Base-by-base conservation (phyloP, 2,113 vertebrate genomes). In the Otolemur garnettii region DNA sequence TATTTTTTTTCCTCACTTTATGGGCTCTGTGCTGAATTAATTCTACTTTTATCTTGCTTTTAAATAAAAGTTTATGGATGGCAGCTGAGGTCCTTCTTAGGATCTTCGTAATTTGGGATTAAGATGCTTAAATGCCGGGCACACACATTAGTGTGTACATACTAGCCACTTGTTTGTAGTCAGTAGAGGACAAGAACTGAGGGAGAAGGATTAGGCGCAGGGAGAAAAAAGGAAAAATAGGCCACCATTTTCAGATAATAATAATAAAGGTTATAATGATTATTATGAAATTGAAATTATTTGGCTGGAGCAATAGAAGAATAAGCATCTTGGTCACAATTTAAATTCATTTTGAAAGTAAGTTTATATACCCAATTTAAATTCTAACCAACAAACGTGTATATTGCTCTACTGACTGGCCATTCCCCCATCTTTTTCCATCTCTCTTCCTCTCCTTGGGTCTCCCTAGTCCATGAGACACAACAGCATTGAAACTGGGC, bases 11-110 rank as follows among this genome's bases (percentile, higher is more conserved):
- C 19, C 42, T 78, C 87, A 69, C 95, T 95, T 80, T 75, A 50
- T 94, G 98, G 97, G 95, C 97, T 97, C 97, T 98, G 97, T 92
- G 84, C 84, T 98, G 95, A 96, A 97, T 98, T 98, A 98, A 98
- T 94, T 97, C 96, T 72, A 95, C 91, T 96, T 96, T 95, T 95
- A 93, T 94, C 87, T 68, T 94, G 77, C 92, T 97, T 98, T 98
- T 98, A 97, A 97, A 98, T 98, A 98, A 98, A 98, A 98, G 98
- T 98, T 96, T 91, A 97, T 98, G 98, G 97, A 86, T 96, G 96
- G 98, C 97, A 98, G 94, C 98, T 98, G 98, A 98, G 98, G 95
- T 94, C 98, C 98, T 97, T 98, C 90, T 96, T 91, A 96, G 91
- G 87, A 93, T 97, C 96, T 97, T 97, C 97, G 98, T 98, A 98